These are phyloP conservation scores for Arnoldichthys spilopterus DNA, from an alignment of 2,797 vertebrate species.

Conservation along the genomic window DNA sequence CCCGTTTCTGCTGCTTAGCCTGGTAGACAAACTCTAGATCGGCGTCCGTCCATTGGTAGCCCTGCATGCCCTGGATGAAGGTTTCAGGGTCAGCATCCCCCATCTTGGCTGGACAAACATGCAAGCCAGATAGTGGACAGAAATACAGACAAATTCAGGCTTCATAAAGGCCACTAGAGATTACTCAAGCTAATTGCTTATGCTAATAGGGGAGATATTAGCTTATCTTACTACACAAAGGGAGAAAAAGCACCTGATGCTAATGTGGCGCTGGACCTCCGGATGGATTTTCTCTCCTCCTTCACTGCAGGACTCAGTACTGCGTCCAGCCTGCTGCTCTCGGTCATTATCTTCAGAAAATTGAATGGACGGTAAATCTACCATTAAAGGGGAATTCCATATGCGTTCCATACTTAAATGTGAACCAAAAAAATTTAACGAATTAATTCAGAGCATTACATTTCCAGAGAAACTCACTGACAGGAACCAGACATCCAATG, in stretches of 20 bases:
- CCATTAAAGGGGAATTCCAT: no score
- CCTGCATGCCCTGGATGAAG: constrained; percentile 76
- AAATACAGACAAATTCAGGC: not conserved
- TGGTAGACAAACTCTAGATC: constrained; percentile 74
- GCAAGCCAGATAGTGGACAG: not conserved
- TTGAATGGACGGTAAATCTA: not conserved
- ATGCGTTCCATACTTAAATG: no score
- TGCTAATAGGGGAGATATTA: no score
- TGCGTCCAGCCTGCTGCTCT: not conserved
- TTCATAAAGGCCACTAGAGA: no score
- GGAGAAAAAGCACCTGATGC: constrained; percentile 18
- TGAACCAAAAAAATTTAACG: no score
- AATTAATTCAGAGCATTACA: no score
- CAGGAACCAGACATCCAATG: no score
- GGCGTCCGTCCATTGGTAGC: constrained; percentile 61
- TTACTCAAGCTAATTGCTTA: no score
- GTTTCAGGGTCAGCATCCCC: constrained; percentile 42
- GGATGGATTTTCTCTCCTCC: constrained; percentile 35
- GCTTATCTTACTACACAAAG: no score
- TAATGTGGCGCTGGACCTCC: constrained; percentile 32
- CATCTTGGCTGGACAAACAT: constrained; percentile 20
- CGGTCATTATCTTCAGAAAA: not conserved
- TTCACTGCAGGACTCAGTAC: constrained; percentile 10
- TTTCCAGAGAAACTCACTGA: no score
- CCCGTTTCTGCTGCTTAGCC: constrained; percentile 61